Base-by-base conservation (phyloP, 2,113 vertebrate species). In the Brachyistius frenatus region DNA sequence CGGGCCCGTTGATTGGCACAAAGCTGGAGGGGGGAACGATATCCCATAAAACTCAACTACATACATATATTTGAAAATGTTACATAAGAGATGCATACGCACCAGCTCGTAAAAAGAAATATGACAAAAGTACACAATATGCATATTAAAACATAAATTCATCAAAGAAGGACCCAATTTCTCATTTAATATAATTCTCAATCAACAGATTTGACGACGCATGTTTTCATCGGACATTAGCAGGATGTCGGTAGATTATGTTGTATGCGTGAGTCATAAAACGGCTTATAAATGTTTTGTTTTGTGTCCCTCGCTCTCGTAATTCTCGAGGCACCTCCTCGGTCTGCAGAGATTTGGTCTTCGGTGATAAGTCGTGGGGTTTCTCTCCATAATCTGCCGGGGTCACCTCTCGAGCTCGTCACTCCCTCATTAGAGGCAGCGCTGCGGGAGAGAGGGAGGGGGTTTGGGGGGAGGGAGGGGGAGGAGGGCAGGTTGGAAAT, bases 401-500 rank as follows among this genome's bases (percentile, higher is more conserved):
- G 35, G 74, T 73, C 41, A 31, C 83, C 70, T 81, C 72, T 68
- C 39, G 3, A 53, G 57, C 55, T 76, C 73, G 47, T 69, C 77
- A 36, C 57, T 41, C 30, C 53, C 69, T 85, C 81, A 80, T 84
- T 87, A 86, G 78, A 78, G 53, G 49, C 32, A 0, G 5, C 81
- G 52, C 85, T 62, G 86, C 75, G 78, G 81, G 78, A 31, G 46
- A 72, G 54, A 44, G 64, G 41, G 65, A 73, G 74, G 32, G 61
- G 63, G 64, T 0, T 14, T 41, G 73, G 37, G 80, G 73, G 74
- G 32, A 64, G 63, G 64, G 0, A 16, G 47, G 73, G 37, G 80
- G 73, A 77, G 67, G 37, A 65, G 76, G 71, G 79, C 46, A 11
- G 35, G 30, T 16, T 81, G 70, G 67, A 91, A 90, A 92, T 91